Evolutionary conservation across 2,888 invertebrate genomes (phyloP).

Genomic region (Xylocampa areola): DNA sequence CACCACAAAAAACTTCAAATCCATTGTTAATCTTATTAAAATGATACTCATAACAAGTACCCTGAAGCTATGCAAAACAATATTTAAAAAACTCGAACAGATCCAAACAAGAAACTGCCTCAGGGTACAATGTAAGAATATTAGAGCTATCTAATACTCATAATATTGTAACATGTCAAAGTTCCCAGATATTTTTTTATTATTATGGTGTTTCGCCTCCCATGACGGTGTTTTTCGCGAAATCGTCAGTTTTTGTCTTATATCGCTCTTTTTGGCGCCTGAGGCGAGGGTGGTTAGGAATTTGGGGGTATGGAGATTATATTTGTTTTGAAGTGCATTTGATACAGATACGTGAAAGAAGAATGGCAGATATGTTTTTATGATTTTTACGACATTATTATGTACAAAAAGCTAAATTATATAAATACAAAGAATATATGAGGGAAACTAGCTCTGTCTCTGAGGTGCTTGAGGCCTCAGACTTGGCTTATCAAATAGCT

Average conservation of each 20-base stretch:
- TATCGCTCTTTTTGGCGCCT: slow-evolving; percentile 35
- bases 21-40: slow-evolving; percentile 47
- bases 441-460: too few relatives aligned
- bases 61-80: slow-evolving; percentile 61
- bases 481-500: too few relatives aligned
- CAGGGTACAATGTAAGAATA: slow-evolving; percentile 62
- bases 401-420: too few relatives aligned
- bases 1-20: slow-evolving; percentile 30
- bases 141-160: slow-evolving; percentile 84
- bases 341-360: background rate
- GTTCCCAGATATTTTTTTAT: slow-evolving; percentile 79
- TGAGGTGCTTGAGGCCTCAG: too few relatives aligned
- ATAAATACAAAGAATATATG: too few relatives aligned
- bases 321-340: slow-evolving; percentile 28
- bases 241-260: slow-evolving; percentile 57
- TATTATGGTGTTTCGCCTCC: slow-evolving; percentile 69
- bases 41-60: slow-evolving; percentile 54
- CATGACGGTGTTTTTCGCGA: slow-evolving; percentile 67
- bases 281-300: slow-evolving; percentile 28
- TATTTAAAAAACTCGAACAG: slow-evolving; percentile 69
- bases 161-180: slow-evolving; percentile 86
- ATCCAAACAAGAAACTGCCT: slow-evolving; percentile 55
- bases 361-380: too few relatives aligned
- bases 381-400: too few relatives aligned
- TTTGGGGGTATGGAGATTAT: slow-evolving; percentile 34